Evolutionary conservation across 2,888 invertebrate species (phyloP).

Genomic region (Tryphoninae sp.): DNA sequence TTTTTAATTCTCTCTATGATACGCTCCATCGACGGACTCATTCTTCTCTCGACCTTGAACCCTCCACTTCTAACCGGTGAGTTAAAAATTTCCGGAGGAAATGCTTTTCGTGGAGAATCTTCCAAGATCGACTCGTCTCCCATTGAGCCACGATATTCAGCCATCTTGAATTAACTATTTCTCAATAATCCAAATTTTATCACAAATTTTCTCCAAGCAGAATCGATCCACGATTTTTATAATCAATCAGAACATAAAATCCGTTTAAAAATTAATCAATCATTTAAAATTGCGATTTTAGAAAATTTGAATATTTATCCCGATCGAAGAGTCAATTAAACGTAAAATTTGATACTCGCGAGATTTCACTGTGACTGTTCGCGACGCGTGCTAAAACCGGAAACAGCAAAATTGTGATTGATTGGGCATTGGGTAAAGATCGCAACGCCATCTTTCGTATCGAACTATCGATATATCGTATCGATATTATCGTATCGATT

Average conservation of each 20-base stretch:
- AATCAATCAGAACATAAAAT: not conserved
- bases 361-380: not conserved
- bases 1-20: conserved; percentile 52
- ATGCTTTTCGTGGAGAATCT: not conserved
- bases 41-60: conserved; percentile 29
- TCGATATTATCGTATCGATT: conserved; percentile 4
- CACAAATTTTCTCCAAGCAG: not conserved
- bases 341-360: not conserved
- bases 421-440: not conserved
- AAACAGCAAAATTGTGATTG: not conserved
- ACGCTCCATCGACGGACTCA: conserved; percentile 63
- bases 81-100: not conserved
- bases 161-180: conserved; percentile 19
- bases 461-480: not conserved
- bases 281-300: not conserved
- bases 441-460: not conserved
- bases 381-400: not conserved
- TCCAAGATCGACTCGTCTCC: not conserved
- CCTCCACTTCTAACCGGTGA: conserved; percentile 11
- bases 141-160: not conserved
- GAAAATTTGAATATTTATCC: not conserved
- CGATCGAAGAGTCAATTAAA: not conserved
- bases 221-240: not conserved
- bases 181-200: not conserved
- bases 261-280: not conserved